These are phyloP conservation scores for Vulpes lagopus DNA, from an alignment of 2,113 vertebrate species.

Conservation along the genomic window DNA sequence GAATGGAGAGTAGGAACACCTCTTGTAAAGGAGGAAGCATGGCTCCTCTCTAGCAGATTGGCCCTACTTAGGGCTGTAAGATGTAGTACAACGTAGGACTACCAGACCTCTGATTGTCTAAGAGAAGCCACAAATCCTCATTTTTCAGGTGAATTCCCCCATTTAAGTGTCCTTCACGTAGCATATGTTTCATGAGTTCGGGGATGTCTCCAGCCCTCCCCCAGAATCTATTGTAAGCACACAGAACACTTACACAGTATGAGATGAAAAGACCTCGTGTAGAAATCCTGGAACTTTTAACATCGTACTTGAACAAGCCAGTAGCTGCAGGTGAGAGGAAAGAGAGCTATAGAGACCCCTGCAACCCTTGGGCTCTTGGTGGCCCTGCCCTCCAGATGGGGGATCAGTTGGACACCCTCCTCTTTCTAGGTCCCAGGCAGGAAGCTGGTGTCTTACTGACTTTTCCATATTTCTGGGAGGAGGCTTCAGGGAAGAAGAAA, in stretches of 20 bases:
- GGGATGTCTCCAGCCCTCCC: neutral
- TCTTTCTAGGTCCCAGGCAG: neutral
- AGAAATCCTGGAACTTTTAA: neutral
- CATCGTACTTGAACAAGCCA: slow-evolving; percentile 35
- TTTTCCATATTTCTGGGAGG: neutral
- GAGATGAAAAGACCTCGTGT: neutral
- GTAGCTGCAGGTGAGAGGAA: slow-evolving; percentile 52
- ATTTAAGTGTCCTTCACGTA: neutral
- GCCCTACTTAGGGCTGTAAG: too few relatives aligned
- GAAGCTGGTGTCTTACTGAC: neutral
- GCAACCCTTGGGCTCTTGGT: neutral
- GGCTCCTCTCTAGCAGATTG: neutral
- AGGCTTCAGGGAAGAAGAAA: neutral
- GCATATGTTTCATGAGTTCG: neutral
- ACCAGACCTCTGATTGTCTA: neutral
- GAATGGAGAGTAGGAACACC: neutral
- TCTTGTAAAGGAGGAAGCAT: too few relatives aligned
- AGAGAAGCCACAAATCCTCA: neutral
- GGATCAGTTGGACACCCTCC: neutral
- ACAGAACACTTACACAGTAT: slow-evolving; percentile 73
- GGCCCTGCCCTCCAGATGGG: neutral
- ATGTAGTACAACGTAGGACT: neutral
- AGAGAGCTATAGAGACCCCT: neutral
- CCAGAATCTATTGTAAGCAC: neutral
- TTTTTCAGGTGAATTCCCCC: neutral